A percentile compares a stretch with the other conserved stretches of the same genome.
phyloP scores from a whole-genome alignment of 1,140 invertebrate species.

The Lepidurus couesii region DNA sequence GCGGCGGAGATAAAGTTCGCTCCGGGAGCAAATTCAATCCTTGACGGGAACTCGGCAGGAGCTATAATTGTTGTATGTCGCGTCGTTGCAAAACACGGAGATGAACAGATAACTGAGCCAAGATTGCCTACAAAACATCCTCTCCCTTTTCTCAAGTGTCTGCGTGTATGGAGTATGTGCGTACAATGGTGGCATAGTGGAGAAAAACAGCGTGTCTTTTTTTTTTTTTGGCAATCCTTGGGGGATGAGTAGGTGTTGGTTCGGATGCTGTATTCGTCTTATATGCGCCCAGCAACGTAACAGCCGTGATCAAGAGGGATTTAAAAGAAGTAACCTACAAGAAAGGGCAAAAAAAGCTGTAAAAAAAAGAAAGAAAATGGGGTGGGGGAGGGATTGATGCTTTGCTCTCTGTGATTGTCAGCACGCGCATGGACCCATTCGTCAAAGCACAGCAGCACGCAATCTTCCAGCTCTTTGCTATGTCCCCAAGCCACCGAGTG shows the following conservation, averaged over 20 bases:
- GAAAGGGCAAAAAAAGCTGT: background rate
- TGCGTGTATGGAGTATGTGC: background rate
- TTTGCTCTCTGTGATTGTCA: conserved; percentile 18
- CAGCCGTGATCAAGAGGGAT: background rate
- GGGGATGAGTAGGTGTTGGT: background rate
- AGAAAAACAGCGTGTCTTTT: conserved; percentile 1
- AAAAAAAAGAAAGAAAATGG: background rate
- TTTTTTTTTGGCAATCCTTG: background rate
- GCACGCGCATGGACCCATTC: background rate
- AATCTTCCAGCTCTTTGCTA: background rate
- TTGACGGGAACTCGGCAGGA: conserved; percentile 20
- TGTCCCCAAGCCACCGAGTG: background rate
- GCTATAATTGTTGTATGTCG: background rate
- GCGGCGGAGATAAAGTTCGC: conserved; percentile 20
- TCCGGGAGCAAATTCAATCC: conserved; percentile 18
- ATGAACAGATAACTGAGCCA: conserved; percentile 22
- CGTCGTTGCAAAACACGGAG: conserved; percentile 1
- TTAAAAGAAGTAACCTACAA: background rate
- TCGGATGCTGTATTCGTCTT: background rate
- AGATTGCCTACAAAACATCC: conserved; percentile 15
- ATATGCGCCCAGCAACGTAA: background rate
- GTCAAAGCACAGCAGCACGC: conserved; percentile 2
- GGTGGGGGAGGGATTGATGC: conserved; percentile 1
- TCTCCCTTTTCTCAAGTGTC: background rate
- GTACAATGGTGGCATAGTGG: background rate